phyloP scores from a whole-genome alignment of 1,140 invertebrate species.

The Vanessa tameamea region DNA sequence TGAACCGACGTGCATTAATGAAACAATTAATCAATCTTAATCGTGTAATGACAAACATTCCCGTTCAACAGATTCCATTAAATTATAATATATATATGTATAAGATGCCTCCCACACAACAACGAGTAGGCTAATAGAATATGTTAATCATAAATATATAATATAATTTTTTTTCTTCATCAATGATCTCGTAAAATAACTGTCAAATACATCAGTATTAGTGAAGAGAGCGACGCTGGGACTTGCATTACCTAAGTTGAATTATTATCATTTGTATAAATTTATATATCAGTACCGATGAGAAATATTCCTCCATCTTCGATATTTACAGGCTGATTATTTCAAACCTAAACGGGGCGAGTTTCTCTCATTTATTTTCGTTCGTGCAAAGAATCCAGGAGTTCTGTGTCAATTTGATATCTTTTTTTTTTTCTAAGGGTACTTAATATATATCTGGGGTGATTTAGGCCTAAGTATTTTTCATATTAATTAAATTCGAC shows the following conservation, averaged over 20 bases:
- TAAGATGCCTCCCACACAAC: slow-evolving; percentile 26
- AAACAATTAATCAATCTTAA: slow-evolving; percentile 3
- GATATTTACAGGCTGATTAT: slow-evolving; percentile 19
- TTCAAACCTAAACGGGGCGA: slow-evolving; percentile 29
- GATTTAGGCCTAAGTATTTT: no score
- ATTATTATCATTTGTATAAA: slow-evolving; percentile 12
- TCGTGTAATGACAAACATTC: background rate
- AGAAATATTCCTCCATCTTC: slow-evolving; percentile 14
- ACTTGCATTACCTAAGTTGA: slow-evolving; percentile 4
- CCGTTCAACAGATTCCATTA: slow-evolving; percentile 8
- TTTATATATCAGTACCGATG: slow-evolving; percentile 10
- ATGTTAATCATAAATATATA: slow-evolving; percentile 16
- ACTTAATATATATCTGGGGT: no score
- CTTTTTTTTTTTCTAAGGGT: no score
- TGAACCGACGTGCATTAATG: background rate
- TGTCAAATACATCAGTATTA: slow-evolving; percentile 27
- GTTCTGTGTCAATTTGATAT: background rate
- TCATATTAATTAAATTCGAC: no score
- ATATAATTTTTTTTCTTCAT: slow-evolving; percentile 18
- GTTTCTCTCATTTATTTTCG: slow-evolving; percentile 38
- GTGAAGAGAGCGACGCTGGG: background rate
- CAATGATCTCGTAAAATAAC: slow-evolving; percentile 8
- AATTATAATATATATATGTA: slow-evolving; percentile 2
- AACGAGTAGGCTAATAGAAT: slow-evolving; percentile 13
- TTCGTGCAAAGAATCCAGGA: slow-evolving; percentile 33